A percentile compares a stretch with the other conserved stretches of the same genome.
Conservation (phyloP, 2,113 vertebrate species). For the Tapirus terrestris region DNA sequence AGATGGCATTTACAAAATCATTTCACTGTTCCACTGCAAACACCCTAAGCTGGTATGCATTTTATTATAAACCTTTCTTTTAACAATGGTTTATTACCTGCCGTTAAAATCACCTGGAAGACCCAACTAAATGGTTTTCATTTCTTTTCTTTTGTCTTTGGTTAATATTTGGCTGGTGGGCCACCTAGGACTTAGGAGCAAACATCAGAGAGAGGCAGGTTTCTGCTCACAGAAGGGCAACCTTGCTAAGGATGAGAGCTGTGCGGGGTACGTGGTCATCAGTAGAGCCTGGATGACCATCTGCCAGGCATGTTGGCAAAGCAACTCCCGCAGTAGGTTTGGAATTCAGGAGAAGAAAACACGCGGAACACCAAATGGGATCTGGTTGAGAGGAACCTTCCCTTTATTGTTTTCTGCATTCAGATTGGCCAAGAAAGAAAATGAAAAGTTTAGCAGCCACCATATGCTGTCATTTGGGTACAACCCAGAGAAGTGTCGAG, state of each 20-base stretch:
- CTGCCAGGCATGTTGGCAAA: neutral
- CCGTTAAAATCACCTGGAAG: slow-evolving; percentile 67
- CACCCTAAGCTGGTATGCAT: neutral
- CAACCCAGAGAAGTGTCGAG: neutral
- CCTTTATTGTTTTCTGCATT: neutral
- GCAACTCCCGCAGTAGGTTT: fast-evolving
- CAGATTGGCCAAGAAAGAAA: fast-evolving
- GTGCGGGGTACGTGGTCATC: neutral
- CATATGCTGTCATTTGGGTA: neutral
- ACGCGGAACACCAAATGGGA: neutral
- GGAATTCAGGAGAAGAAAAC: neutral
- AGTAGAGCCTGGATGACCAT: neutral
- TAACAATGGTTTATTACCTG: slow-evolving; percentile 52
- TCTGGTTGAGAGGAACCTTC: neutral
- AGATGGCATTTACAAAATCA: slow-evolving; percentile 56
- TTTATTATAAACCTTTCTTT: neutral
- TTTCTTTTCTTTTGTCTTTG: slow-evolving; percentile 15
- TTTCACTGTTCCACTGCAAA: neutral
- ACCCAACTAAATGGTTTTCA: neutral
- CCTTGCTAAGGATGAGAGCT: neutral
- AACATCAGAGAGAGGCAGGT: neutral
- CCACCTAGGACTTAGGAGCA: neutral
- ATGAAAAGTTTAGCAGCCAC: neutral
- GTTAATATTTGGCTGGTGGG: neutral
- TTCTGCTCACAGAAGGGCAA: neutral